phyloP scores from a whole-genome alignment of 1,140 invertebrate species.

The Nomia melanderi region DNA sequence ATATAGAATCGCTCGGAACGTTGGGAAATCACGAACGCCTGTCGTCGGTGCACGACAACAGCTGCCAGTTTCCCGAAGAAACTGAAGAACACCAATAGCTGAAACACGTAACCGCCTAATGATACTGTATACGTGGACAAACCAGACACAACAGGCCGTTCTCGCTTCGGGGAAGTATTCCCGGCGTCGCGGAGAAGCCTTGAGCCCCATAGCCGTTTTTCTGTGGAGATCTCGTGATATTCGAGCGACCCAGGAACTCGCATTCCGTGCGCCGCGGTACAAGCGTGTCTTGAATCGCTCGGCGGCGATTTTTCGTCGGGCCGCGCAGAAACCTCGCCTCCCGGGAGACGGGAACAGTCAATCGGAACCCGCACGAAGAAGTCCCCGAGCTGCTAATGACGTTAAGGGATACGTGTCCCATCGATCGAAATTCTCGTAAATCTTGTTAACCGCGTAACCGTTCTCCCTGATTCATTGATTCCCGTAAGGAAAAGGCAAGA shows the following conservation, averaged over 20 bases:
- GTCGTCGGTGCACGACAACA: not conserved
- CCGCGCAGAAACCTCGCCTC: conserved; percentile 32
- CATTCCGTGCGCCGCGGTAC: conserved; percentile 59
- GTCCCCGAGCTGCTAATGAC: conserved; percentile 56
- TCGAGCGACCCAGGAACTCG: conserved; percentile 56
- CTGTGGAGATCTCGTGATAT: conserved; percentile 47
- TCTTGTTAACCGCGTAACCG: conserved; percentile 40
- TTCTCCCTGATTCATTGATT: conserved; percentile 38
- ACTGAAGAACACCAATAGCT: not conserved
- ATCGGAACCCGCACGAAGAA: conserved; percentile 32
- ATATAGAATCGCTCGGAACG: conserved; percentile 1
- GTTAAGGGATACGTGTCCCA: conserved; percentile 58
- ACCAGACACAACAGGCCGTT: conserved; percentile 34
- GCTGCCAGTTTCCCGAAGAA: conserved; percentile 8
- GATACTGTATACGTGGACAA: conserved; percentile 47
- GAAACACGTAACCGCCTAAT: conserved; percentile 23
- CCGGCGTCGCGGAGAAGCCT: conserved; percentile 28
- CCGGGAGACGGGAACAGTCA: conserved; percentile 25
- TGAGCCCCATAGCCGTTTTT: conserved; percentile 56
- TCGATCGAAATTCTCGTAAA: conserved; percentile 53
- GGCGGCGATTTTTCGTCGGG: conserved; percentile 47
- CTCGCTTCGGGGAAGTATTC: conserved; percentile 43
- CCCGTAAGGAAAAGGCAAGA: conserved; percentile 33
- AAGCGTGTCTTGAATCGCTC: conserved; percentile 58
- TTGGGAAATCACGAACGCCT: not conserved